Evolutionary conservation across 2,888 invertebrate species (phyloP), one percentile per base, ranked within the genome.

Genomic region (Crossocerus cetratus): DNA sequence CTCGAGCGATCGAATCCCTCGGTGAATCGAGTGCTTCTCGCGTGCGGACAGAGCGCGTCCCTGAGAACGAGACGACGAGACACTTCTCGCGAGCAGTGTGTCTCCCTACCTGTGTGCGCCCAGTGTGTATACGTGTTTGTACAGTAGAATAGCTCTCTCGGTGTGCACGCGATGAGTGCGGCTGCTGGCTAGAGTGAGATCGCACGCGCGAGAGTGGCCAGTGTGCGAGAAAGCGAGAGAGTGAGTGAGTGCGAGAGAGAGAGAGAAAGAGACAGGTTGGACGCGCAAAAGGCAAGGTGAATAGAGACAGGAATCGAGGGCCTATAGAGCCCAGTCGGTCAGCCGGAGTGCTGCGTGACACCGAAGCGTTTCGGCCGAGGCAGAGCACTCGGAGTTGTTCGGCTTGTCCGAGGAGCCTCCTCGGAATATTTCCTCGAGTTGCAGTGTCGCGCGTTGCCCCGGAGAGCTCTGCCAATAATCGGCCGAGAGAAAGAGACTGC

Each of bases 1-100:
- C n/a, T 49, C 49, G 5, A 49, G 49, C 13, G 43, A 8, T 43
- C 43, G 43, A 43, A 13, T 43, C 43, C 43, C 43, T 43, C 43
- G 13, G 43, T 49, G 5, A 49, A 1, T 16, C 11, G 32, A 3
- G 8, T 32, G 32, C 32, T 32, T 32, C 1, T 32, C 32, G 32
- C 8, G 32, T 32, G 32, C 32, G 32, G 32, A 32, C 32, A 32
- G 11, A n/a, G n/a, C n/a, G 32, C 32, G 32, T 32, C 32, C 32
- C 32, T 32, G 32, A 32, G 32, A 32, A 83, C 82, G 82, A 81
- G 77, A 80, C 74, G 80, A 76, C 65, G 75, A 77, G 16, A 49
- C 8, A 16, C 13, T n/a, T 23, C 0, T 58, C 11, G 32, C 68
- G n/a, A 57, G 21, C 13, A 49, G 61, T 68, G 71, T 22, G 59